Evolutionary conservation across 2,113 vertebrate genomes (phyloP).

Genomic region (Halichoerus grypus): DNA sequence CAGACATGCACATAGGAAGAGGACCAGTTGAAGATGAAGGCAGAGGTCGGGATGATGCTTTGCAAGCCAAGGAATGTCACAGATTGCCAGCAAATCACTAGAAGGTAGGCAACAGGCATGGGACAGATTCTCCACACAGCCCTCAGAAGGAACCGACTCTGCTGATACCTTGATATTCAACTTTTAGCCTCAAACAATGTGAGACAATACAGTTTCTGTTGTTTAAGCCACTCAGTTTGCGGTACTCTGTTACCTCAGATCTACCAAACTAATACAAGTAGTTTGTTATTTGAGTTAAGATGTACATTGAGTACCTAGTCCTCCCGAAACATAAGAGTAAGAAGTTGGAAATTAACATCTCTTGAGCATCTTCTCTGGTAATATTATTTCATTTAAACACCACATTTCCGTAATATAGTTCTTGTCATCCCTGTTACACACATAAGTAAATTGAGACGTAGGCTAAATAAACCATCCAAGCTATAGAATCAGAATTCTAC

Average conservation of each 20-base stretch:
- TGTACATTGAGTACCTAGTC: background rate
- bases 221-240: background rate
- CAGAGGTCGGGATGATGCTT: background rate
- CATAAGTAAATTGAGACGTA: background rate
- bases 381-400: background rate
- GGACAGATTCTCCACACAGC: background rate
- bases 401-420: background rate
- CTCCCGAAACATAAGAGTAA: background rate
- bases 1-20: background rate
- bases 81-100: background rate
- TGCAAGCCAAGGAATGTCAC: background rate
- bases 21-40: background rate
- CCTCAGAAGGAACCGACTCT: background rate
- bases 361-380: background rate
- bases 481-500: background rate
- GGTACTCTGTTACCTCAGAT: background rate
- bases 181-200: background rate
- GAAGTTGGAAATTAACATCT: background rate
- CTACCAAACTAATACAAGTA: background rate
- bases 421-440: background rate
- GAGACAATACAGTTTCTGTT: background rate
- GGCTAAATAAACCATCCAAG: background rate
- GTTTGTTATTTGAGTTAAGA: background rate
- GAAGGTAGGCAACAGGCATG: background rate
- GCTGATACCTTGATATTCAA: background rate